Evolutionary conservation across 2,888 invertebrate species (phyloP), one percentile per base, ranked within the genome.

Genomic region (Argynnis bischoffii): DNA sequence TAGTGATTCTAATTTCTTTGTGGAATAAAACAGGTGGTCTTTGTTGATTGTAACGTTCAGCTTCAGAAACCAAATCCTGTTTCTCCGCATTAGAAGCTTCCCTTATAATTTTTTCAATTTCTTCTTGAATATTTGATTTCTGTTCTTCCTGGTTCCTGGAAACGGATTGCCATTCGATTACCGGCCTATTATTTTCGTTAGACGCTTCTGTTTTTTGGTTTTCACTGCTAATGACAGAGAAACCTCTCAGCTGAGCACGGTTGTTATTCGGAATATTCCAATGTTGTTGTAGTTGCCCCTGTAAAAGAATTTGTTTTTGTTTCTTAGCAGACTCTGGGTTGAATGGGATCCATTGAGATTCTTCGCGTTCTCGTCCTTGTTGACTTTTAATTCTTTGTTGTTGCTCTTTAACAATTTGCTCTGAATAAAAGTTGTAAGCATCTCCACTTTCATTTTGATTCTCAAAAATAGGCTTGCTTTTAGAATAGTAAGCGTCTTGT

Each of bases 81-180:
- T 65, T 54, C 3, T 46, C 41, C 4, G 46, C 48, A 18, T 63
- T 51, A 26, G 46, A 59, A 15, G n/a, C 47, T 46, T 56, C 50
- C 31, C 47, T 65, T 26, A 66, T 51, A 55, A 69, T 66, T 46
- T 55, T 21, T 41, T 70, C 59, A 26, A 70, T 85, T 74, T 85
- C 84, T 64, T 83, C 84, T 51, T 79, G 80, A 50, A 82, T 73
- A 48, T 65, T 59, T 21, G 60, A 61, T 31, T 67, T 64, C 16
- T 79, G 79, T 66, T 78, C 75, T n/a, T 75, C 76, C 14, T 72
- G 69, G 6, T 79, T 83, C 69, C 82, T 82, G 5, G 85, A 72
- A 70, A 83, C 84, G 55, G 75, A 75, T 0, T 78, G 79, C 47
- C 78, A 80, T 65, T 80, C 81, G 67, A 66, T 84, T 78, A 75